A percentile compares a stretch with the other conserved stretches of the same genome.
phyloP scores from a whole-genome alignment of 2,888 invertebrate genomes.

The Lasioglossum oenotherae region DNA sequence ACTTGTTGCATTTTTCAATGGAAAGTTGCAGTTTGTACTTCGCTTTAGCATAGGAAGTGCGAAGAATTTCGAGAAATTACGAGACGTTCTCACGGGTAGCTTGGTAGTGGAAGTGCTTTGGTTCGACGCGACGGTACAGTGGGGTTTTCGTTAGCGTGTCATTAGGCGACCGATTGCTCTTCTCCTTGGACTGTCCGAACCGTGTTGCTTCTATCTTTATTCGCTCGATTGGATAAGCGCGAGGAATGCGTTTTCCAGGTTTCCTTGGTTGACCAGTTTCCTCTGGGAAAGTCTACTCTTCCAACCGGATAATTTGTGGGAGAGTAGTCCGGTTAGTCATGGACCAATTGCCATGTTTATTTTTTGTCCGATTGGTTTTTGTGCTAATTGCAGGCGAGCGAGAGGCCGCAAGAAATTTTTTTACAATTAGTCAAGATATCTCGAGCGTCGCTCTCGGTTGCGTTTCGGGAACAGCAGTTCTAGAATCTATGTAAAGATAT shows the following conservation, averaged over 20 bases:
- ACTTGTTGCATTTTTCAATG: no score
- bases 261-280: slow-evolving; percentile 16
- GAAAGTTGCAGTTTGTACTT: background rate
- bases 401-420: background rate
- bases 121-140: background rate
- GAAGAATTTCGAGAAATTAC: background rate
- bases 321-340: slow-evolving; percentile 20
- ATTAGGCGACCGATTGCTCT: background rate
- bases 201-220: background rate
- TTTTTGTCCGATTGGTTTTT: background rate
- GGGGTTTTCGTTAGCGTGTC: background rate
- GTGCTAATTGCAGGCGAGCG: background rate
- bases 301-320: slow-evolving; percentile 10
- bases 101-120: background rate
- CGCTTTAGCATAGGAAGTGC: background rate
- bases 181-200: background rate
- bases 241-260: slow-evolving; percentile 18
- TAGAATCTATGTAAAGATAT: background rate
- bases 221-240: background rate
- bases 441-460: background rate
- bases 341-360: background rate
- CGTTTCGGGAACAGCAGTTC: background rate
- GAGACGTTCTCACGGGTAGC: background rate
- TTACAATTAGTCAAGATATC: background rate
- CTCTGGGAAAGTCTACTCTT: slow-evolving; percentile 8